Percentiles rank a stretch among this genome's conserved stretches.
Evolutionary conservation across 2,888 invertebrate genomes (phyloP).

Genomic region (Apantesis nais): DNA sequence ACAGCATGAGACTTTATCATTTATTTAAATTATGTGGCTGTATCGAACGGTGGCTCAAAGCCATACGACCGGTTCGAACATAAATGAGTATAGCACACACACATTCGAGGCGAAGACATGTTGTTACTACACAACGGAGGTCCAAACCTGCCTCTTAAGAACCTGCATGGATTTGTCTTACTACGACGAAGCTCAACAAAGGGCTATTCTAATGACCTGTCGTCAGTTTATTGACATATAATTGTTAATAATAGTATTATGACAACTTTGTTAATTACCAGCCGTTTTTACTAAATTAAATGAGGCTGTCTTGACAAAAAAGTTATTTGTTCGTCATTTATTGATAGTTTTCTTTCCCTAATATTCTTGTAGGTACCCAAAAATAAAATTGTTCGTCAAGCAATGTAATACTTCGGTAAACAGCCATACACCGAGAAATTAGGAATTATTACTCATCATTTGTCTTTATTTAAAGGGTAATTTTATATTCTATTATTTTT

Average conservation of each 20-base stretch:
- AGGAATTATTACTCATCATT: not conserved
- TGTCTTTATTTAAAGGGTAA: not conserved
- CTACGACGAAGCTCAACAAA: slow-evolving; percentile 48
- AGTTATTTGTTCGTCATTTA: not conserved
- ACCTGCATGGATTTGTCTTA: slow-evolving; percentile 48
- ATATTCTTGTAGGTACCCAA: not conserved
- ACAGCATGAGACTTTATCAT: slow-evolving; percentile 70
- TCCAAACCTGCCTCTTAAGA: slow-evolving; percentile 57
- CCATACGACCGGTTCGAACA: slow-evolving; percentile 74
- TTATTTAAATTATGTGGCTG: slow-evolving; percentile 77
- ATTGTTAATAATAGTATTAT: slow-evolving; percentile 34
- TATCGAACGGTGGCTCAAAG: slow-evolving; percentile 71
- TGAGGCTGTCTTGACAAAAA: not conserved
- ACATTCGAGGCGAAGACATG: slow-evolving; percentile 43
- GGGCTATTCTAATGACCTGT: slow-evolving; percentile 44
- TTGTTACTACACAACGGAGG: slow-evolving; percentile 51
- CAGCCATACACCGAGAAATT: not conserved
- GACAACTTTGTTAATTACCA: slow-evolving; percentile 29
- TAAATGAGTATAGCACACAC: slow-evolving; percentile 53
- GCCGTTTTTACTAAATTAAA: not conserved
- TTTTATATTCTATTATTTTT: too few species aligned
- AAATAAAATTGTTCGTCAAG: not conserved
- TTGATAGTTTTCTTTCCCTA: not conserved
- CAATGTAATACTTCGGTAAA: not conserved
- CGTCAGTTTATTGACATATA: slow-evolving; percentile 41